phyloP scores from a whole-genome alignment of 2,888 invertebrate species.

The Eristalis intricaria region DNA sequence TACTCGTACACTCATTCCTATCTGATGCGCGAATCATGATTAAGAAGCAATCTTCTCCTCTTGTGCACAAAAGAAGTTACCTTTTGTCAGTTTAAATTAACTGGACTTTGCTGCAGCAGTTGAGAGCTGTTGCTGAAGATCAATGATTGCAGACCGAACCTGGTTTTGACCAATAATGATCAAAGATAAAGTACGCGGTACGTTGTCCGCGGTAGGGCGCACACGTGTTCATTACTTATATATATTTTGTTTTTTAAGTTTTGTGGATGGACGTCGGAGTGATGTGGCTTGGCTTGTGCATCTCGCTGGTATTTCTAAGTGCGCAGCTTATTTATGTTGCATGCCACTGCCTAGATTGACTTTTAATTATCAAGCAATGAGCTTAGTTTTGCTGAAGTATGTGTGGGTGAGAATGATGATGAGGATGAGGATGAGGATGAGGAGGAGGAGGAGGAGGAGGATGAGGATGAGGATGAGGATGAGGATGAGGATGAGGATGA shows the following conservation, averaged over 20 bases:
- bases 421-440: not conserved
- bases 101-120: not conserved
- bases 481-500: not conserved
- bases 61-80: not conserved
- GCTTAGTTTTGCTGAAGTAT: not conserved
- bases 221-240: conserved; percentile 39
- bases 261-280: not conserved
- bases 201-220: conserved; percentile 50
- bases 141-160: conserved; percentile 47
- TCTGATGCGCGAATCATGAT: not conserved
- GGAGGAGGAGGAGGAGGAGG: not conserved
- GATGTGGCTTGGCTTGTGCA: not conserved
- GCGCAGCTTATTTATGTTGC: not conserved
- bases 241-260: not conserved
- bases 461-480: not conserved
- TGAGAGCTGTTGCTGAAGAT: conserved; percentile 20
- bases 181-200: conserved; percentile 32
- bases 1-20: not conserved
- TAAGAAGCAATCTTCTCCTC: not conserved
- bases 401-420: not conserved
- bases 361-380: not conserved
- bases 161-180: conserved; percentile 61
- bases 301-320: not conserved
- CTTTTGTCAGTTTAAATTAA: conserved; percentile 1
- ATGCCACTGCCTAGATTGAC: not conserved